Conservation (phyloP, 2,797 vertebrate species). For the Chloroceryle inda region DNA sequence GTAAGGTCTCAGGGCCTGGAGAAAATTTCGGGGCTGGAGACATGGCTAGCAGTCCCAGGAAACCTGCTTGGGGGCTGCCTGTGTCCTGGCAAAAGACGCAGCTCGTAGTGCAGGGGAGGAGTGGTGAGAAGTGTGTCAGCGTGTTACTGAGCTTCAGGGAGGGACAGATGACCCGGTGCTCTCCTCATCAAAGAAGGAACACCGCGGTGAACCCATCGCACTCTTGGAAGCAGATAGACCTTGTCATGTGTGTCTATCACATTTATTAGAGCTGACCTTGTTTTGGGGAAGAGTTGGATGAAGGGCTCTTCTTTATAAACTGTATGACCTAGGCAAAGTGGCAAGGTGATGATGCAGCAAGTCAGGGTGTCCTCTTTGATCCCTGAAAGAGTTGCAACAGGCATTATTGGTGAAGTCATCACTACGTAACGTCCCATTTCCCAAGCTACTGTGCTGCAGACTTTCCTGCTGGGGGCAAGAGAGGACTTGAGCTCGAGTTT, state of each 20-base stretch:
- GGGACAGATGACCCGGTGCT: neutral
- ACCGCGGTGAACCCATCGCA: rapidly evolving
- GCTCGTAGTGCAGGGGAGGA: neutral
- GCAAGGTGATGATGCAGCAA: neutral
- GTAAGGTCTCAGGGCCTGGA: neutral
- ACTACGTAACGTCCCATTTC: neutral
- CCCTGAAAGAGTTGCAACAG: neutral
- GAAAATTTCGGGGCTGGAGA: neutral
- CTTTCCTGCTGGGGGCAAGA: neutral
- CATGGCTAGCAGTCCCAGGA: neutral
- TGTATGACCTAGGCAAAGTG: neutral
- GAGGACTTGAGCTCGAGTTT: constrained; percentile 20
- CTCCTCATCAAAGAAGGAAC: neutral
- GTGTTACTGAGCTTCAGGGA: neutral
- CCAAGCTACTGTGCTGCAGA: neutral
- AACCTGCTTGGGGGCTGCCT: neutral
- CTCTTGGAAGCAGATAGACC: neutral
- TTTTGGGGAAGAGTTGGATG: neutral
- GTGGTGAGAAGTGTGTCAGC: neutral
- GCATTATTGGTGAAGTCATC: neutral
- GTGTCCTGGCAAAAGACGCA: neutral
- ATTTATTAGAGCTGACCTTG: neutral
- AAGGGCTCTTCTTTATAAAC: neutral
- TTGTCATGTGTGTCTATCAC: neutral
- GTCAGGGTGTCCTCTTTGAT: neutral